Evolutionary conservation across 2,113 vertebrate species (phyloP), one percentile per base, ranked within the genome.

Genomic region (Capreolus pygargus): DNA sequence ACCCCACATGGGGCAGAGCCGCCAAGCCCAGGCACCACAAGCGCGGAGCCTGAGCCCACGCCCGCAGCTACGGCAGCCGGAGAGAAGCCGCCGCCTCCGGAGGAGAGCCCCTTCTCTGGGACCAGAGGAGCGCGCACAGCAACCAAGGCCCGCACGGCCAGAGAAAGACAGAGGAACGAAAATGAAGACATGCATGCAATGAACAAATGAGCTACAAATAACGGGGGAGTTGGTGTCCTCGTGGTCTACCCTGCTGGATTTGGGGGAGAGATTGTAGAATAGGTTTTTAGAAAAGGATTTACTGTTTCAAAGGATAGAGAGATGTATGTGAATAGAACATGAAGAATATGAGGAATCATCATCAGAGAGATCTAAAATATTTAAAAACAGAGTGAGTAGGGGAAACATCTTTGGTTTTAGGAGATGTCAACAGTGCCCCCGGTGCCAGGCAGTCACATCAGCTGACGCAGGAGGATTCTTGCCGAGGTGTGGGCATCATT

Each of bases 261-360:
- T 58, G 12, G 21, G 45, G 11, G 11, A 3, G 16, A 57, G 55
- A 36, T 14, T 28, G 61, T 61, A 61, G 52, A 89, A 55, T 8
- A 11, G 30, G 74, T 36, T 76, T 52, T 86, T 64, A 87, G 43
- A 89, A 88, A 95, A 43, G 6, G n/a, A 93, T 88, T 28, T 39
- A 39, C 28, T 54, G 47, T n/a, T 54, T 52, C 81, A 87, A 87
- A 85, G n/a, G n/a, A 57, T 27, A 60, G 60, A 76, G 0, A 57
- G 27, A 47, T 57, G 12, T 2, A 50, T n/a, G 16, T 79, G 50
- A 21, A n/a, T 3, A 57, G 43, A 91, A 5, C 16, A 50, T 7
- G 21, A 84, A 96, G 16, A 15, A 33, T 78, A 7, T 1, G 13
- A 79, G 17, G 54, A 36, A n/a, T 86, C 61, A 55, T 16, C 23